Percentiles rank a stretch among this genome's conserved stretches.
phyloP scores from a whole-genome alignment of 64 coral and sea anemone species.

The Astreopora myriophthalma region DNA sequence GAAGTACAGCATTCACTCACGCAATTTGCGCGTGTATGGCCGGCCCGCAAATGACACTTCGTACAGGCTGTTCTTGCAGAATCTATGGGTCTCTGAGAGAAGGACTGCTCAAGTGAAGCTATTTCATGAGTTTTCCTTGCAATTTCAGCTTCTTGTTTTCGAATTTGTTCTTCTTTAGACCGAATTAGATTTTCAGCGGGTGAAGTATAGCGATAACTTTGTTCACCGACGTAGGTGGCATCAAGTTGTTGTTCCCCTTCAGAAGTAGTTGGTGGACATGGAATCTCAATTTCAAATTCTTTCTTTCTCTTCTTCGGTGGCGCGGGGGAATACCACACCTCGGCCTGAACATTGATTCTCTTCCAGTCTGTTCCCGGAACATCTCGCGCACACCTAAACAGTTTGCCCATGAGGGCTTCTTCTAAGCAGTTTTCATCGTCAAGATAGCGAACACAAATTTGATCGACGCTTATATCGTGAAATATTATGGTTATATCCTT shows the following conservation, averaged over 20 bases:
- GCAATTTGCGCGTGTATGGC: conserved; percentile 50
- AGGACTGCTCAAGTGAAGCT: conserved; percentile 3
- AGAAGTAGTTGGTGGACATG: background rate
- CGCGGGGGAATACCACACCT: conserved; percentile 34
- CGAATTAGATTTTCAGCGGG: too few species aligned
- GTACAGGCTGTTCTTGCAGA: too few species aligned
- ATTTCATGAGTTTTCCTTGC: too few species aligned
- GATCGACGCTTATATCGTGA: too few species aligned
- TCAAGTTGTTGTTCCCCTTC: background rate
- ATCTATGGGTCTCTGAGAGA: background rate
- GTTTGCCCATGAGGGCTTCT: conserved; percentile 1
- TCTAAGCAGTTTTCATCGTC: conserved; percentile 39
- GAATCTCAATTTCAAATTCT: conserved; percentile 23
- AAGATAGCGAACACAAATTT: too few species aligned
- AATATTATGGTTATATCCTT: background rate
- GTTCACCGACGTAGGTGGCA: too few species aligned
- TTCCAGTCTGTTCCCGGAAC: conserved; percentile 32
- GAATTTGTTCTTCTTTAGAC: too few species aligned
- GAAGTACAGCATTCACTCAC: too few species aligned
- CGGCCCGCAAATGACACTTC: conserved; percentile 12
- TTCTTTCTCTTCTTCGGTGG: conserved; percentile 9
- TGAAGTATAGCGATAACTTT: too few species aligned
- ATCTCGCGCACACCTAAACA: conserved; percentile 5
- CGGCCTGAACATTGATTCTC: conserved; percentile 33
- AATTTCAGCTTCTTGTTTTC: too few species aligned